phyloP scores from a whole-genome alignment of 1,140 invertebrate species.

The Zaprionus africanus region DNA sequence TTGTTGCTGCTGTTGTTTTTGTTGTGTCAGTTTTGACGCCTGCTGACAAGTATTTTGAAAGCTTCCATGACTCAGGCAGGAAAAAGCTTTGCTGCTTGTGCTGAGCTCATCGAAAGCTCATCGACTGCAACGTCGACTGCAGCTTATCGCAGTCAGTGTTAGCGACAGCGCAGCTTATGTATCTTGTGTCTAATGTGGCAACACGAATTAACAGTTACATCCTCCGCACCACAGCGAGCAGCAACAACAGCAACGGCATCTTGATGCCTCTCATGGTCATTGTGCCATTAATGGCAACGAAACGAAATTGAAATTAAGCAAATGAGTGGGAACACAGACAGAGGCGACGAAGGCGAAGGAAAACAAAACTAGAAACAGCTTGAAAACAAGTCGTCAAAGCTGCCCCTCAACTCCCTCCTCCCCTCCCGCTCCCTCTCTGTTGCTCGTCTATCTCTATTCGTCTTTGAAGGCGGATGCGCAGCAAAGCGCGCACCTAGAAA shows the following conservation, averaged over 20 bases:
- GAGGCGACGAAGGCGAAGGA: conserved; percentile 30
- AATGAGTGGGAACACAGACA: conserved; percentile 79
- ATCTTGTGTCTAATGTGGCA: conserved; percentile 55
- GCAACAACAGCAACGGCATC: conserved; percentile 33
- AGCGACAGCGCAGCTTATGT: conserved; percentile 19
- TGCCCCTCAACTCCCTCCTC: conserved; percentile 35
- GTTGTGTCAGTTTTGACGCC: conserved; percentile 28
- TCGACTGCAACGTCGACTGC: conserved; percentile 1
- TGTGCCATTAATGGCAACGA: conserved; percentile 81
- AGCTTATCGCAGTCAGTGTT: conserved; percentile 22
- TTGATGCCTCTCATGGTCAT: conserved; percentile 75
- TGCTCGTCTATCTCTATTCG: not conserved
- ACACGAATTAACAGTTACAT: conserved; percentile 68
- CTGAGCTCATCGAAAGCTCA: conserved; percentile 45
- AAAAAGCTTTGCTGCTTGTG: conserved; percentile 34
- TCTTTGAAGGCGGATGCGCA: conserved; percentile 73
- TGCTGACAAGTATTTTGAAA: conserved; percentile 12
- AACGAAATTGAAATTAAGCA: conserved; percentile 82
- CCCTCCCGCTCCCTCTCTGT: not conserved
- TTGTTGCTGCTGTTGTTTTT: conserved; percentile 27
- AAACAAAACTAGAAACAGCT: conserved; percentile 42
- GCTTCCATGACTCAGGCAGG: conserved; percentile 34
- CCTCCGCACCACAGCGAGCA: conserved; percentile 57
- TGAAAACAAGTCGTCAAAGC: conserved; percentile 68
- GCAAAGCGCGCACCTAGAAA: conserved; percentile 72